Evolutionary conservation across 35 echinoderm and acorn worm genomes (phyloP).

Genomic region (Heliocidaris erythrogramma): DNA sequence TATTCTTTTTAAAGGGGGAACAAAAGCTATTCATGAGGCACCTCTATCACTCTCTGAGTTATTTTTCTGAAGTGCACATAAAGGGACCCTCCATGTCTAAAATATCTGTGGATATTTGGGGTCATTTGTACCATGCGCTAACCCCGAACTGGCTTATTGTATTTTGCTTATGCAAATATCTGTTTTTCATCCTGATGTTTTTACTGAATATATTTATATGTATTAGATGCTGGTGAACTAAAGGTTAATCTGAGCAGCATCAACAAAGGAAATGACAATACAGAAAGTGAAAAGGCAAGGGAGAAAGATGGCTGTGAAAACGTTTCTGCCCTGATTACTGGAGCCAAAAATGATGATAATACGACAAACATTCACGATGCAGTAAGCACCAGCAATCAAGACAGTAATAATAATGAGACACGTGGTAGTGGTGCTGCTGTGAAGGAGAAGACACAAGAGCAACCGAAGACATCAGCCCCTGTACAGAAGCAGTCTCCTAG

Average conservation of each 20-base stretch:
- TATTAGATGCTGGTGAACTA: not conserved
- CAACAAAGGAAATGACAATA: not conserved
- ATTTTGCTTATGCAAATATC: not conserved
- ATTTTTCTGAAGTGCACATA: too few species aligned
- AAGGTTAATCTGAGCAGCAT: not conserved
- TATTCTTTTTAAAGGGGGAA: too few species aligned
- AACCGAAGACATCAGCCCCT: not conserved
- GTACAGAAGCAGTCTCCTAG: slow-evolving; percentile 5
- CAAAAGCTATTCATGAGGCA: too few species aligned
- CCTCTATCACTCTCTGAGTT: too few species aligned
- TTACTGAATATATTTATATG: not conserved
- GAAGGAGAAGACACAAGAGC: not conserved
- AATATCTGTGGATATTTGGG: too few species aligned
- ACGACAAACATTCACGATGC: too few species aligned
- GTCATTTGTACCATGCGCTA: too few species aligned
- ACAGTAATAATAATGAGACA: not conserved
- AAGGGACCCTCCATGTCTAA: too few species aligned
- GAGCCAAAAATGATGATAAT: not conserved
- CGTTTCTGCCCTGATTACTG: not conserved
- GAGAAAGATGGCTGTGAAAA: not conserved
- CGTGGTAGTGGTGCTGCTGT: not conserved
- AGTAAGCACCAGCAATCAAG: not conserved
- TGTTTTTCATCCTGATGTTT: not conserved
- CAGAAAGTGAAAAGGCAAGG: not conserved
- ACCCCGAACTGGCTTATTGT: too few species aligned